A percentile compares a stretch with the other conserved stretches of the same genome.
Evolutionary conservation across 2,113 vertebrate species (phyloP).

Genomic region (Pitta sordida): DNA sequence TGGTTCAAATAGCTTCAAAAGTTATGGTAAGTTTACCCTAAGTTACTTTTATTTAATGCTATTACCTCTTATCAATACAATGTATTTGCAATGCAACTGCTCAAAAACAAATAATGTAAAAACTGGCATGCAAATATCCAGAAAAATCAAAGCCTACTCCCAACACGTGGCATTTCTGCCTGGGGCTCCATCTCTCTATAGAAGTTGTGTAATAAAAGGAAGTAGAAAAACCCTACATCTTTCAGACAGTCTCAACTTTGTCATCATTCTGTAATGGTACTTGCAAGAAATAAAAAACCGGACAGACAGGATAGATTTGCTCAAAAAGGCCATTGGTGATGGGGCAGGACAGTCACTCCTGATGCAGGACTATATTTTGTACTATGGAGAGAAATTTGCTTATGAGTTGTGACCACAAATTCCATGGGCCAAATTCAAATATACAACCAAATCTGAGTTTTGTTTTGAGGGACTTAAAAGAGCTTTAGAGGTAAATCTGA

Average conservation of each 20-base stretch:
- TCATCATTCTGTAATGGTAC: not conserved
- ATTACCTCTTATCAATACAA: not conserved
- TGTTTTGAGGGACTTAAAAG: not conserved
- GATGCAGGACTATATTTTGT: not conserved
- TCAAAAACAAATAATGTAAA: not conserved
- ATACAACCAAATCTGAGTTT: not conserved
- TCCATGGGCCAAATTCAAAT: not conserved
- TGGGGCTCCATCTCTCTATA: not conserved
- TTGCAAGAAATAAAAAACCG: not conserved
- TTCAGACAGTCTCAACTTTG: not conserved
- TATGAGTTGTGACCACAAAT: not conserved
- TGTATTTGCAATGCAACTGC: not conserved
- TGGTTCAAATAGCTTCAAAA: not conserved
- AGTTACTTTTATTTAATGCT: not conserved
- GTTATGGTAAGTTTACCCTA: not conserved
- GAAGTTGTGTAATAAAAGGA: not conserved
- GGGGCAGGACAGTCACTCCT: not conserved
- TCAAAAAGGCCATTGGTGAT: not conserved
- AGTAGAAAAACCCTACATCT: not conserved
- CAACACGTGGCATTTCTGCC: not conserved
- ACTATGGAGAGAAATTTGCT: not conserved
- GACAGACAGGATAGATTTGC: not conserved
- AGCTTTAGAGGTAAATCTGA: not conserved
- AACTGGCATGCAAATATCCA: not conserved
- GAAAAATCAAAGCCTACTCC: not conserved